Evolutionary conservation across 2,113 vertebrate genomes (phyloP).

Genomic region (Labeo rohita): DNA sequence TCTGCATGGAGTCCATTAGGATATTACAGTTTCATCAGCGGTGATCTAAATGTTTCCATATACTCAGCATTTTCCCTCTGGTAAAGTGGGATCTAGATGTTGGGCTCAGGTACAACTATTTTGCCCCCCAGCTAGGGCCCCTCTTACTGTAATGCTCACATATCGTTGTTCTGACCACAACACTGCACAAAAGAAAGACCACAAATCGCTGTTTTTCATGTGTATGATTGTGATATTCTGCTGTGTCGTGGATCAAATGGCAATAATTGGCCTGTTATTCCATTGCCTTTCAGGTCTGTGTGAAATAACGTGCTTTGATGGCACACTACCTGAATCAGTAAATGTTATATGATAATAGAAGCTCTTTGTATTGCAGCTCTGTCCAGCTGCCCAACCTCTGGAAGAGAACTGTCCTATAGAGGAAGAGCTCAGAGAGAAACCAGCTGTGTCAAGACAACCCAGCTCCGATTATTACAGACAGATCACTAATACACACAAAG

Average conservation of each 20-base stretch:
- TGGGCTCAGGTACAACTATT: slow-evolving; percentile 30
- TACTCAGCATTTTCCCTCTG: slow-evolving; percentile 56
- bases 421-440: slow-evolving; percentile 61
- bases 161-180: background rate
- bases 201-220: slow-evolving; percentile 10
- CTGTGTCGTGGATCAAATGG: background rate
- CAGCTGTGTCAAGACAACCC: slow-evolving; percentile 53
- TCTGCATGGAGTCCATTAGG: slow-evolving; percentile 69
- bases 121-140: slow-evolving; percentile 9
- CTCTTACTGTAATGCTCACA: slow-evolving; percentile 2
- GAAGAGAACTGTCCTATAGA: slow-evolving; percentile 54
- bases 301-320: slow-evolving; percentile 13
- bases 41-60: slow-evolving; percentile 73
- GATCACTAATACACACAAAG: slow-evolving; percentile 65
- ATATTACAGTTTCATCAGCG: slow-evolving; percentile 70
- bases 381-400: slow-evolving; percentile 53
- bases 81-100: slow-evolving; percentile 47
- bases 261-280: background rate
- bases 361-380: slow-evolving; percentile 41
- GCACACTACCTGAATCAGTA: background rate
- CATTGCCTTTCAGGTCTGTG: slow-evolving; percentile 3
- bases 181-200: slow-evolving; percentile 10
- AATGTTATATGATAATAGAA: background rate
- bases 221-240: slow-evolving; percentile 13
- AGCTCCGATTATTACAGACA: slow-evolving; percentile 74